These are phyloP conservation scores for Erithacus rubecula DNA, from an alignment of 2,797 vertebrate species.

Conservation along the genomic window DNA sequence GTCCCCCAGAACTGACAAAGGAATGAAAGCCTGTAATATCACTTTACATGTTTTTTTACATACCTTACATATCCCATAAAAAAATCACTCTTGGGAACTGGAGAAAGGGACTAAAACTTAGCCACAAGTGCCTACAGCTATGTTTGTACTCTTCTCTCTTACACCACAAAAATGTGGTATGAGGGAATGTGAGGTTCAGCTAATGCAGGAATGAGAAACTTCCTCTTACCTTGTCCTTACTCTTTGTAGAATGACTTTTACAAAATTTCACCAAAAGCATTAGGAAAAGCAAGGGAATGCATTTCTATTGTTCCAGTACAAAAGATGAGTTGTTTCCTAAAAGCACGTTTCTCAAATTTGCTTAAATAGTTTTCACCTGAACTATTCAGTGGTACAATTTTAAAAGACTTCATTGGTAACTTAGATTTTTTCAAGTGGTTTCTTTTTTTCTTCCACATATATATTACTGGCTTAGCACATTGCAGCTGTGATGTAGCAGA, in stretches of 20 bases:
- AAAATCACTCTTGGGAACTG: neutral
- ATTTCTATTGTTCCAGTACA: neutral
- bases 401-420: neutral
- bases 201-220: neutral
- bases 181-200: neutral
- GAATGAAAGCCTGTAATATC: neutral
- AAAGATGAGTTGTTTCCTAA: neutral
- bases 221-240: neutral
- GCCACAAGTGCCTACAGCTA: neutral
- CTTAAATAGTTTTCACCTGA: neutral
- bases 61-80: neutral
- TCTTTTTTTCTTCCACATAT: neutral
- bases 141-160: neutral
- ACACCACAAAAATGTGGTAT: neutral
- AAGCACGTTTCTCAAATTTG: neutral
- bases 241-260: neutral
- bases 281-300: neutral
- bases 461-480: constrained; percentile 1
- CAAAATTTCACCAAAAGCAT: neutral
- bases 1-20: neutral
- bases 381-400: neutral
- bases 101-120: neutral
- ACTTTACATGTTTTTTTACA: neutral
- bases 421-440: neutral
- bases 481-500: constrained; percentile 3